Base-by-base conservation (phyloP, 2,113 vertebrate species). In the Montifringilla adamsi region DNA sequence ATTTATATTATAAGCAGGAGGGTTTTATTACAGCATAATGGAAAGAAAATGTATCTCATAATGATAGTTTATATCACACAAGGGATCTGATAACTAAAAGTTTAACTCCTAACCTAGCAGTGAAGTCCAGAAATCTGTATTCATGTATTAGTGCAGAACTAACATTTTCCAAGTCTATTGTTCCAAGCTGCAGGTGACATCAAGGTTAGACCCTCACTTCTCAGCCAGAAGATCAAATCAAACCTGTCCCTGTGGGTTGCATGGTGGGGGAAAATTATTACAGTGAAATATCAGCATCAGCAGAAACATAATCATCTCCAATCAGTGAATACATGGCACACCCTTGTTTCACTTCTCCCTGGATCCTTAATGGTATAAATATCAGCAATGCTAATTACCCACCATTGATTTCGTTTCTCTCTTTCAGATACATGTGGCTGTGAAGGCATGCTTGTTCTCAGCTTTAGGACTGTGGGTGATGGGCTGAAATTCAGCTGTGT, bases 31-130 rank as follows among this genome's bases (percentile, higher is more conserved):
- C 93, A 85, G 77, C 80, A 80, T 97, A 97, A 97, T 97, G 96
- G 96, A 97, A 96, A 96, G 91, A 97, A 97, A 97, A 97, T 95
- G 91, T 96, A 96, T 97, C 96, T 96, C 92, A 91, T 96, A 95
- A 97, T 96, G 96, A 95, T 95, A 85, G 95, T 97, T 97, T 97
- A 97, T 96, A 95, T 93, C 95, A 95, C 97, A 95, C 96, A 95
- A 89, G 95, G 96, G 96, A 97, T 96, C 86, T 5, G 30, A 93
- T 95, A 97, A 94, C 93, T 84, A 87, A 90, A 96, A 97, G 90
- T 96, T 97, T 95, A 94, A 95, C 96, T 97, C 95, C 93, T 97
- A 95, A 92, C 95, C 89, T 80, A 83, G 56, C 73, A 59, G 73
- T 37, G 70, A 96, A 94, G 85, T 92, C 79, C 87, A 94, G 83